Conservation (phyloP, 2,888 invertebrate genomes). For the Hedya salicella region DNA sequence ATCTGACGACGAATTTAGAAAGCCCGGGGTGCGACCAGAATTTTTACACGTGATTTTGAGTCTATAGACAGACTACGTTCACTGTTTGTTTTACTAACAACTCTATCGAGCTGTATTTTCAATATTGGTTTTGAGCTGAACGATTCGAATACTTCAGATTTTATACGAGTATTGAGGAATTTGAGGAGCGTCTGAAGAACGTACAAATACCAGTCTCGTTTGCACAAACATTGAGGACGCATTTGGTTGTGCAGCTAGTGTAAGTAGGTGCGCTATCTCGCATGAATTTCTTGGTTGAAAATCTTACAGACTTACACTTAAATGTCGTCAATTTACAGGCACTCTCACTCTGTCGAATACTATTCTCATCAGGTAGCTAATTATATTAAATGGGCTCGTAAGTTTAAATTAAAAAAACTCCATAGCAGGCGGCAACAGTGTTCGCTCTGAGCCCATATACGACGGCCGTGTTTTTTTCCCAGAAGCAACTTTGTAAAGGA, state of each 20-base stretch:
- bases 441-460: background rate
- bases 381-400: too few species aligned
- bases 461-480: background rate
- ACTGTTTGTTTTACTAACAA: background rate
- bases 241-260: background rate
- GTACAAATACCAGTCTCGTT: background rate
- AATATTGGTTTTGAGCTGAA: background rate
- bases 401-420: too few species aligned
- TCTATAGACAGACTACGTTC: background rate
- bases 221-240: background rate
- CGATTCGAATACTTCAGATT: background rate
- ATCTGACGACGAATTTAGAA: slow-evolving; percentile 23
- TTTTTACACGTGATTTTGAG: slow-evolving; percentile 7
- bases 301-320: too few species aligned
- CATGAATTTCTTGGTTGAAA: background rate
- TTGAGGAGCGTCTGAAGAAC: background rate
- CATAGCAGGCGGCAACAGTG: too few species aligned
- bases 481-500: background rate
- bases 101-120: background rate
- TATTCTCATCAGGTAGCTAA: too few species aligned
- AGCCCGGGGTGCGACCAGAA: slow-evolving; percentile 22
- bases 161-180: too few species aligned
- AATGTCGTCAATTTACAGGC: background rate
- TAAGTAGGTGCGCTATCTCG: background rate
- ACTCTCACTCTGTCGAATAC: too few species aligned